A percentile compares a stretch with the other conserved stretches of the same genome.
phyloP scores from a whole-genome alignment of 2,113 vertebrate genomes.

The Lophochroa leadbeateri region DNA sequence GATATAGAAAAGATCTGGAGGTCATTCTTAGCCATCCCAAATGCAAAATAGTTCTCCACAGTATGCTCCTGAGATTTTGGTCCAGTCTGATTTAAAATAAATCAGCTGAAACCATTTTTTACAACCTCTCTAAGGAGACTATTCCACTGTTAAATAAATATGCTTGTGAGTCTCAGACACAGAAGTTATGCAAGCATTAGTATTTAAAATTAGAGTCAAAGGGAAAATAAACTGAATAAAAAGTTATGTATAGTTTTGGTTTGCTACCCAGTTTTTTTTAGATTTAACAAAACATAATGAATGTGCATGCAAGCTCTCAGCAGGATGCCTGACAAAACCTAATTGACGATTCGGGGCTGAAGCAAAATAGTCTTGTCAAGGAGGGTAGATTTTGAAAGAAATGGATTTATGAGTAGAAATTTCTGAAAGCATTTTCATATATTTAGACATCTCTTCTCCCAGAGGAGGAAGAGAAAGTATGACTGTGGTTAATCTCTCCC shows the following conservation, averaged over 20 bases:
- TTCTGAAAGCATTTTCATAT: neutral
- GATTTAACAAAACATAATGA: constrained; percentile 16
- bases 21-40: neutral
- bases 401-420: neutral
- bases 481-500: neutral
- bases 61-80: neutral
- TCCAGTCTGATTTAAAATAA: neutral
- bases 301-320: neutral
- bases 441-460: neutral
- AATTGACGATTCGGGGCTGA: neutral
- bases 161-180: neutral
- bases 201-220: constrained; percentile 43
- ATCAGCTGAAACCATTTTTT: neutral
- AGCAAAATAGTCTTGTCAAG: neutral
- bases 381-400: neutral
- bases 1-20: neutral
- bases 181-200: neutral
- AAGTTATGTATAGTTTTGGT: constrained; percentile 4
- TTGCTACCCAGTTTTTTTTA: neutral
- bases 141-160: neutral
- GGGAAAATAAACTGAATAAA: constrained; percentile 23
- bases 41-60: neutral
- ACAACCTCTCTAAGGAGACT: neutral
- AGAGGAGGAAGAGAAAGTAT: neutral
- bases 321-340: neutral